Percentiles rank a stretch among this genome's conserved stretches.
Evolutionary conservation across 2,113 vertebrate species (phyloP).

Genomic region (Lynx canadensis): DNA sequence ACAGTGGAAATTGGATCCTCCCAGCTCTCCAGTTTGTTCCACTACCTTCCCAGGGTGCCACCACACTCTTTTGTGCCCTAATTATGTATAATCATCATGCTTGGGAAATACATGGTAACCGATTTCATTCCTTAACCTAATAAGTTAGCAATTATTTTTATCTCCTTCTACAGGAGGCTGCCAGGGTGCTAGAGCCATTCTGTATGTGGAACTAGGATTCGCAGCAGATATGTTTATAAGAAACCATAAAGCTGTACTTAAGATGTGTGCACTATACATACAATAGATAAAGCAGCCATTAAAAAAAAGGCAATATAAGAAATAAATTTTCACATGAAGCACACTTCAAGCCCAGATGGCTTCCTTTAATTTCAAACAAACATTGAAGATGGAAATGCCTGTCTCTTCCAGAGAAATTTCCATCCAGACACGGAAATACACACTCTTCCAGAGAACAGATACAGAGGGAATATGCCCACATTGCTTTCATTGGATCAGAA

Average conservation of each 20-base stretch:
- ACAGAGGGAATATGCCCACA: rapidly evolving
- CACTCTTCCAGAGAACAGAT: not conserved
- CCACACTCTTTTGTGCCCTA: not conserved
- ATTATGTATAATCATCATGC: not conserved
- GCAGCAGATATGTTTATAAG: not conserved
- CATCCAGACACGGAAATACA: no score
- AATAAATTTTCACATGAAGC: not conserved
- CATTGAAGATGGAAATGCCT: not conserved
- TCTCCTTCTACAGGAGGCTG: not conserved
- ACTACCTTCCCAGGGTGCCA: not conserved
- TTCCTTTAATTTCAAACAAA: not conserved
- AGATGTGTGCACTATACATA: not conserved
- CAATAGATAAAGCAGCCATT: not conserved
- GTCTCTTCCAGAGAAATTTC: not conserved
- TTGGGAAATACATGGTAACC: no score
- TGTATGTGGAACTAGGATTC: not conserved
- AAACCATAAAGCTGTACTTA: not conserved
- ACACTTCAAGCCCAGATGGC: not conserved
- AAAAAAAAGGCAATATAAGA: not conserved
- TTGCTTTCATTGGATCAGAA: not conserved
- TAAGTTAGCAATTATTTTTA: not conserved
- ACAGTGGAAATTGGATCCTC: not conserved
- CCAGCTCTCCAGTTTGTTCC: not conserved
- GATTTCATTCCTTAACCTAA: not conserved
- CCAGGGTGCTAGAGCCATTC: not conserved